Percentiles rank a stretch among this genome's conserved stretches.
phyloP scores from a whole-genome alignment of 2,888 invertebrate genomes.

The Hyposoter dolosus region DNA sequence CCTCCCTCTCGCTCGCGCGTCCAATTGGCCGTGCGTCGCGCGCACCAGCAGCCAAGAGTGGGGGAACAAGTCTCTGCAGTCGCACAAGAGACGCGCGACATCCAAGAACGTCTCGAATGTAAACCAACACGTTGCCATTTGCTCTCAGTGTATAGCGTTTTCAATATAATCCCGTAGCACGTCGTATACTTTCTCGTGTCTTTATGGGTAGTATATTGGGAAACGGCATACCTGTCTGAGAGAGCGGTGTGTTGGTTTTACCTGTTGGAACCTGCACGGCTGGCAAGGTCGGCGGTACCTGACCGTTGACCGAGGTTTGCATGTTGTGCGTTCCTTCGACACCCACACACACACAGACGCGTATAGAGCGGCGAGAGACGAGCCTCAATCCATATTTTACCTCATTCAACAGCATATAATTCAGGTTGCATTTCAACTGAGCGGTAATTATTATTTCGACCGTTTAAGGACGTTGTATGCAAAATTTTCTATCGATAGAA shows the following conservation, averaged over 20 bases:
- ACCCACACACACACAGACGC: not conserved
- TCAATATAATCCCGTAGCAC: not conserved
- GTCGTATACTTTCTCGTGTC: conserved; percentile 8
- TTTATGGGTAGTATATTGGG: conserved; percentile 32
- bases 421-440: not conserved
- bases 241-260: conserved; percentile 68
- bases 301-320: conserved; percentile 70
- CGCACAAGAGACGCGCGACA: conserved; percentile 5
- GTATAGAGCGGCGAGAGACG: not conserved
- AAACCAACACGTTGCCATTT: conserved; percentile 2
- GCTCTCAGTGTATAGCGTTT: not conserved
- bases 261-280: conserved; percentile 80
- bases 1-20: not conserved
- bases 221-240: conserved; percentile 66
- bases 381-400: conserved; percentile 6
- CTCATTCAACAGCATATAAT: not conserved
- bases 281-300: conserved; percentile 82
- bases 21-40: not conserved
- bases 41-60: not conserved
- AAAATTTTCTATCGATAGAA: too few relatives aligned
- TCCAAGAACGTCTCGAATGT: not conserved
- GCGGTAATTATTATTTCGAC: not conserved
- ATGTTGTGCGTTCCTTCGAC: conserved; percentile 39
- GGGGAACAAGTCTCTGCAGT: not conserved
- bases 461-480: not conserved